Percentiles rank a stretch among this genome's conserved stretches.
These are phyloP conservation scores for Periophthalmodon schlosseri DNA, from an alignment of 2,113 vertebrate species.

Conservation along the genomic window DNA sequence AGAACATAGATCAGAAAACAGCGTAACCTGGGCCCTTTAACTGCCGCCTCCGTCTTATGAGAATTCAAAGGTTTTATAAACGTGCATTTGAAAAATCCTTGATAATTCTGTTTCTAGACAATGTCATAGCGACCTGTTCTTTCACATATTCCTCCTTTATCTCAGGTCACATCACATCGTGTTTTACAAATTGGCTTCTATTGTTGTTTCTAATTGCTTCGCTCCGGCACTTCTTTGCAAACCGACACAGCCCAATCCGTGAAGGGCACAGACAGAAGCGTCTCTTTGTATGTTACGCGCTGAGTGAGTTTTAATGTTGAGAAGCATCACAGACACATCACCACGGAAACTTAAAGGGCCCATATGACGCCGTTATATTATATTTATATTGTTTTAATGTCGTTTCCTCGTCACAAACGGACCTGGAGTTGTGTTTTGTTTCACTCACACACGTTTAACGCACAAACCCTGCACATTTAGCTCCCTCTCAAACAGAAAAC, in stretches of 20 bases:
- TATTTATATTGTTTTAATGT: no score
- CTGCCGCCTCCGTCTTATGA: no score
- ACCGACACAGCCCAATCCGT: constrained; percentile 24
- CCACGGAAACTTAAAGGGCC: not conserved
- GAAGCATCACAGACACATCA: not conserved
- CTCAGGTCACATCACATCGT: not conserved
- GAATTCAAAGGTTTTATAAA: no score
- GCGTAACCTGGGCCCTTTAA: no score
- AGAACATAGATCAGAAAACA: no score
- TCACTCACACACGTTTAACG: no score
- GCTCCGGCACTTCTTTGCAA: constrained; percentile 23
- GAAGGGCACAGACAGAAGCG: constrained; percentile 13
- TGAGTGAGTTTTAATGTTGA: not conserved
- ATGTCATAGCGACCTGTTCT: not conserved
- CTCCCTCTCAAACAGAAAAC: no score
- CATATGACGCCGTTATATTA: no score
- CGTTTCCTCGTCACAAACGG: no score
- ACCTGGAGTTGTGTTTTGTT: no score
- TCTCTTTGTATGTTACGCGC: not conserved
- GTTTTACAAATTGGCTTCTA: constrained; percentile 11
- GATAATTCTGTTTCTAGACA: not conserved
- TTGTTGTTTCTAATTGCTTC: constrained; percentile 13
- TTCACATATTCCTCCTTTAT: constrained; percentile 1
- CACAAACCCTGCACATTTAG: no score
- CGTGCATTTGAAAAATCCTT: not conserved